A percentile compares a stretch with the other conserved stretches of the same genome.
Evolutionary conservation across 2,888 invertebrate genomes (phyloP).

Genomic region (Acanthosepion pharaonis): DNA sequence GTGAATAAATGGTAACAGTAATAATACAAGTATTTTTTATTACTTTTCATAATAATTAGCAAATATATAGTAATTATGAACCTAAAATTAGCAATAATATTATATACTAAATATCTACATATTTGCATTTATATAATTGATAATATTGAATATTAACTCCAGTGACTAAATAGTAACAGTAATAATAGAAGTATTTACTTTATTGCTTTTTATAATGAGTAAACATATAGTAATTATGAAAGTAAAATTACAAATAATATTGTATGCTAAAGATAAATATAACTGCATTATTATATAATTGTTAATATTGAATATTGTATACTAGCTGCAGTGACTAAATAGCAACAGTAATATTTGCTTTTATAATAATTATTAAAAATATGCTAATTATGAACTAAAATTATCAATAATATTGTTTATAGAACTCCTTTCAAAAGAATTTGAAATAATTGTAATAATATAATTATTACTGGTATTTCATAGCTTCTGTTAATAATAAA

Average conservation of each 20-base stretch:
- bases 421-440: background rate
- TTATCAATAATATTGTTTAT: background rate
- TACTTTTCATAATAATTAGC: background rate
- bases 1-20: background rate
- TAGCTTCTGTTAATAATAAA: background rate
- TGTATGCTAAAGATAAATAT: too few species aligned
- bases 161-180: too few species aligned
- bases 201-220: too few species aligned
- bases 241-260: too few species aligned
- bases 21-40: background rate
- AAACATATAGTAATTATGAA: too few species aligned
- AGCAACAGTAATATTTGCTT: background rate
- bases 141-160: too few species aligned
- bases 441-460: background rate
- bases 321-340: background rate
- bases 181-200: too few species aligned
- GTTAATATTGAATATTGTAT: too few species aligned
- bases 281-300: too few species aligned
- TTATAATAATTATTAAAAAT: background rate
- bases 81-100: background rate
- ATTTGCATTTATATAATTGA: too few species aligned
- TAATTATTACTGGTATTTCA: background rate
- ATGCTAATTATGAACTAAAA: background rate
- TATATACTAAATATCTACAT: too few species aligned
- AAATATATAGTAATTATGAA: background rate